These are phyloP conservation scores for Rhagophthalmus giganteus DNA, from an alignment of 2,888 invertebrate genomes.

Conservation along the genomic window DNA sequence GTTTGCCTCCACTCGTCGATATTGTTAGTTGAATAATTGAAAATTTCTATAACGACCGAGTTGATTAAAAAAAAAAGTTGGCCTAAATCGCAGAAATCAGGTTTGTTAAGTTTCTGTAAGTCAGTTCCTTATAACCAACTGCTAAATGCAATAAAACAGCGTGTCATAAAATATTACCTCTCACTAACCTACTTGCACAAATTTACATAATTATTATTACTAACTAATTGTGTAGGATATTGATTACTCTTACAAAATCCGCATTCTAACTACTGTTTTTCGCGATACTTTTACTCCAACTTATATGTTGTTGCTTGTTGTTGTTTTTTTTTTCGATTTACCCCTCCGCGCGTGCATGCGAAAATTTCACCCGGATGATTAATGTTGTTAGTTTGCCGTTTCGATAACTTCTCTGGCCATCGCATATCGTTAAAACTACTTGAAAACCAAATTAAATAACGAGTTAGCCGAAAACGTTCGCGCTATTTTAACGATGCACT, in stretches of 20 bases:
- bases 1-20: no score
- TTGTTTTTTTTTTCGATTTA: neutral
- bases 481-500: conserved; percentile 18
- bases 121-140: conserved; percentile 36
- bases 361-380: no score
- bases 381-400: no score
- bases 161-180: conserved; percentile 40
- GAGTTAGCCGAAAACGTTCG: conserved; percentile 11
- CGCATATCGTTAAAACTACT: no score
- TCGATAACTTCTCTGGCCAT: no score
- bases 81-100: conserved; percentile 34
- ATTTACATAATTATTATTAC: conserved; percentile 42
- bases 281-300: neutral
- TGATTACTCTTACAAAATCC: conserved; percentile 33
- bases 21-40: no score
- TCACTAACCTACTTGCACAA: conserved; percentile 41
- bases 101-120: conserved; percentile 34
- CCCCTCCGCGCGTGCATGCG: no score
- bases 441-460: conserved; percentile 6
- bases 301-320: neutral
- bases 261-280: conserved; percentile 24
- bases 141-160: conserved; percentile 32
- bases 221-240: conserved; percentile 34
- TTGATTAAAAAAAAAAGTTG: conserved; percentile 28
- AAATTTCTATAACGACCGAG: no score